Conservation (phyloP, 2,888 invertebrate genomes). For the Trichogramma dendrolimi region DNA sequence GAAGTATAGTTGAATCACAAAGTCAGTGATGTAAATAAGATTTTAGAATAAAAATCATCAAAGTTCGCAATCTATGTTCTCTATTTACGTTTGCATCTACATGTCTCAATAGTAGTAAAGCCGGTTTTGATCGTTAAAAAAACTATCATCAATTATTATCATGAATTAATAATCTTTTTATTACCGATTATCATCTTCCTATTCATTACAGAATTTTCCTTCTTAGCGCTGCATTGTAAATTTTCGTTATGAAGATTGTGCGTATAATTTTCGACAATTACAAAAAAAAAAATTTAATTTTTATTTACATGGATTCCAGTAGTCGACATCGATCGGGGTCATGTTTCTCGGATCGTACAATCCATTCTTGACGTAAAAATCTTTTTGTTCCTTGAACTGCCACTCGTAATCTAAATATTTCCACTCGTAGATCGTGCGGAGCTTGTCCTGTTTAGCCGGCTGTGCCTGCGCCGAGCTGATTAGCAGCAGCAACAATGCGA, state of each 20-base stretch:
- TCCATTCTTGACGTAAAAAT: slow-evolving; percentile 58
- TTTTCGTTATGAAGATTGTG: too few species aligned
- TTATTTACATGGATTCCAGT: slow-evolving; percentile 9
- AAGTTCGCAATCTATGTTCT: background rate
- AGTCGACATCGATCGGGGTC: slow-evolving; percentile 38
- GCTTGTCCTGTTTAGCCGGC: slow-evolving; percentile 25
- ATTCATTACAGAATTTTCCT: too few species aligned
- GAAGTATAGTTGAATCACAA: background rate
- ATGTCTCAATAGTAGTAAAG: too few species aligned
- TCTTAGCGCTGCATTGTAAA: too few species aligned
- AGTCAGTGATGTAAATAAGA: background rate
- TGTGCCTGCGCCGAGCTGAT: background rate
- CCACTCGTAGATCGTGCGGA: slow-evolving; percentile 61
- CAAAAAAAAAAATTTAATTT: background rate
- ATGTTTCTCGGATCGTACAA: slow-evolving; percentile 31
- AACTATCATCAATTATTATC: too few species aligned
- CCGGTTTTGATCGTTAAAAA: too few species aligned
- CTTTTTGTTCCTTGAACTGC: slow-evolving; percentile 55
- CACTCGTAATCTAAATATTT: slow-evolving; percentile 69
- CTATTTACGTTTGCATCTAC: too few species aligned
- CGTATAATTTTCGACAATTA: too few species aligned
- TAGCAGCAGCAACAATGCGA: background rate
- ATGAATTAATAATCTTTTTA: too few species aligned
- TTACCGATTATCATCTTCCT: too few species aligned
- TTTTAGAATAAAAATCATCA: background rate